Conservation (phyloP, 2,113 vertebrate species). For the Amblyopsis rosae region DNA sequence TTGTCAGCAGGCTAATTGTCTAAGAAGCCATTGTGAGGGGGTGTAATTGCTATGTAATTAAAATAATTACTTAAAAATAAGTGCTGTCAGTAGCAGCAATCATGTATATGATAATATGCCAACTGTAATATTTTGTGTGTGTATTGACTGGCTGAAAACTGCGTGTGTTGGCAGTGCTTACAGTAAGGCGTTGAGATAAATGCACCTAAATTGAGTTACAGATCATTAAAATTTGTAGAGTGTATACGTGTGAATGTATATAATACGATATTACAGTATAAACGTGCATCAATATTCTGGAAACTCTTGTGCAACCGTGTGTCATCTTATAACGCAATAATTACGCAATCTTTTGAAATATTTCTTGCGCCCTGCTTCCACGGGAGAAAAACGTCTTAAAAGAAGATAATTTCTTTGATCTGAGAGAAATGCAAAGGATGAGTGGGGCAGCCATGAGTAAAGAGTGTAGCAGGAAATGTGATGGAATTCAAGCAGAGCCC, state of each 20-base stretch:
- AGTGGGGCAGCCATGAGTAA: slow-evolving; percentile 43
- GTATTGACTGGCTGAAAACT: not conserved
- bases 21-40: slow-evolving; percentile 67
- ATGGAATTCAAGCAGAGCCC: slow-evolving; percentile 56
- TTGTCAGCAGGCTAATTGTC: slow-evolving; percentile 72
- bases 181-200: too few relatives aligned
- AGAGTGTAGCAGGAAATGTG: slow-evolving; percentile 56
- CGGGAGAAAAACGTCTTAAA: slow-evolving; percentile 55
- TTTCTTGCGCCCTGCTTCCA: slow-evolving; percentile 49
- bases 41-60: slow-evolving; percentile 69
- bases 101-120: slow-evolving; percentile 70
- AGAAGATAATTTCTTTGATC: slow-evolving; percentile 58
- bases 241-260: slow-evolving; percentile 11
- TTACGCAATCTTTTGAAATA: slow-evolving; percentile 66
- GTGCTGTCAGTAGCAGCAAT: slow-evolving; percentile 71
- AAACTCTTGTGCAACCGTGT: slow-evolving; percentile 19
- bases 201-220: slow-evolving; percentile 30
- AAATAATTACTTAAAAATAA: too few relatives aligned
- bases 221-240: slow-evolving; percentile 23
- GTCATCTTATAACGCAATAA: slow-evolving; percentile 58
- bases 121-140: slow-evolving; percentile 62
- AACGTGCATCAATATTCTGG: slow-evolving; percentile 1
- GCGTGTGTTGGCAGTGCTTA: slow-evolving; percentile 26
- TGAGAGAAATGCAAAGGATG: slow-evolving; percentile 45
- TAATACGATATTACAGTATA: slow-evolving; percentile 5